Percentiles rank a stretch among this genome's conserved stretches.
These are phyloP conservation scores for Hippocampus comes DNA, from an alignment of 2,113 vertebrate species.

Conservation along the genomic window DNA sequence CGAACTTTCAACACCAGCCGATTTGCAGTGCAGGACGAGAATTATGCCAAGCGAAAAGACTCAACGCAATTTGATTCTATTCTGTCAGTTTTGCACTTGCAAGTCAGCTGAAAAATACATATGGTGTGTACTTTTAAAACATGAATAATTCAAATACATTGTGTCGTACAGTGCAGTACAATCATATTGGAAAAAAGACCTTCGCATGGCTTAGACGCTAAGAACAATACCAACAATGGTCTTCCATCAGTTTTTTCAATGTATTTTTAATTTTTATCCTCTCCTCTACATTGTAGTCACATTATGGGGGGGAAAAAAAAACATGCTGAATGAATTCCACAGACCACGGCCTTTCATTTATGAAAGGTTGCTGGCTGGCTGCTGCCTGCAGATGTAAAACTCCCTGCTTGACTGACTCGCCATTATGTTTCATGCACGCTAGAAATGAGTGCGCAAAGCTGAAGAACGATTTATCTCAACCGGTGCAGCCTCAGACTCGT, in stretches of 20 bases:
- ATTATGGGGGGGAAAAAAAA: background rate
- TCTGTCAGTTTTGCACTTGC: no score
- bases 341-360: conserved; percentile 47
- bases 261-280: background rate
- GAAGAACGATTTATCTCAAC: conserved; percentile 25
- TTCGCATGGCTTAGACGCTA: background rate
- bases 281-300: background rate
- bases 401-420: conserved; percentile 14
- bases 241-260: background rate
- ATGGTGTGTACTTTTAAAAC: no score
- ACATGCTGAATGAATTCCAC: conserved; percentile 39
- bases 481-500: conserved; percentile 30
- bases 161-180: background rate
- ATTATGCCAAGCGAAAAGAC: no score
- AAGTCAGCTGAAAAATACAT: no score
- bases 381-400: conserved; percentile 14
- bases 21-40: no score
- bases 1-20: no score
- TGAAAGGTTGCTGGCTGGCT: conserved; percentile 11
- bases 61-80: no score
- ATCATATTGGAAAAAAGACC: background rate
- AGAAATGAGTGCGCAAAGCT: conserved; percentile 4
- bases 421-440: conserved; percentile 9
- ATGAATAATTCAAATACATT: no score
- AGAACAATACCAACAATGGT: background rate